Evolutionary conservation across 2,888 invertebrate genomes (phyloP).

Genomic region (Pyralis farinalis): DNA sequence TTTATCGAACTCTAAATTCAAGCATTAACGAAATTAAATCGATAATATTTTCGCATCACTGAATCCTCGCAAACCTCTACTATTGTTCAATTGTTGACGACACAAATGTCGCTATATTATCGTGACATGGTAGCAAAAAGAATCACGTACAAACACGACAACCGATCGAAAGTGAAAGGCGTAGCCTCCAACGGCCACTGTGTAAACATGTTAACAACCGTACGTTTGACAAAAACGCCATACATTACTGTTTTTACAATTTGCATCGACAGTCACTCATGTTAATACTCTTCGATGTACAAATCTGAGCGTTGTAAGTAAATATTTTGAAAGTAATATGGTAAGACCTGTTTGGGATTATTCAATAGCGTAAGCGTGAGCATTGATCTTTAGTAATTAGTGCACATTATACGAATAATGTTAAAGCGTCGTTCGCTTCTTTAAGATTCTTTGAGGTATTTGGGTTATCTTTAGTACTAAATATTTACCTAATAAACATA

Average conservation of each 20-base stretch:
- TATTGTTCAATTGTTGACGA: constrained; percentile 12
- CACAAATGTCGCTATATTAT: constrained; percentile 16
- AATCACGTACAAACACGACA: constrained; percentile 18
- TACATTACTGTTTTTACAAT: constrained; percentile 13
- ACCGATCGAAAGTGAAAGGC: constrained; percentile 51
- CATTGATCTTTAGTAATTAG: constrained; percentile 8
- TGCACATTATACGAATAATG: background rate
- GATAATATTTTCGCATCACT: constrained; percentile 10
- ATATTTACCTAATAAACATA: too few relatives aligned
- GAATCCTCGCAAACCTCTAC: background rate
- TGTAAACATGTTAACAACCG: constrained; percentile 28
- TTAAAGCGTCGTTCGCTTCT: too few relatives aligned
- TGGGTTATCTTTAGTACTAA: too few relatives aligned
- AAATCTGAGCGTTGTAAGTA: background rate
- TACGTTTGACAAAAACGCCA: background rate
- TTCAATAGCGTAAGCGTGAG: constrained; percentile 6
- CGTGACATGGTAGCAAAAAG: constrained; percentile 18
- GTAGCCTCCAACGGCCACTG: constrained; percentile 36
- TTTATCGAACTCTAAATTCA: too few relatives aligned
- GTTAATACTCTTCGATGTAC: background rate
- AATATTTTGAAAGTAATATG: constrained; percentile 3
- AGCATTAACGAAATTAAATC: background rate
- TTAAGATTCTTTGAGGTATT: too few relatives aligned
- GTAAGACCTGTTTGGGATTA: background rate
- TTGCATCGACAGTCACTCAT: background rate